phyloP scores from a whole-genome alignment of 2,113 vertebrate species.

The Sarotherodon lohbergeri region DNA sequence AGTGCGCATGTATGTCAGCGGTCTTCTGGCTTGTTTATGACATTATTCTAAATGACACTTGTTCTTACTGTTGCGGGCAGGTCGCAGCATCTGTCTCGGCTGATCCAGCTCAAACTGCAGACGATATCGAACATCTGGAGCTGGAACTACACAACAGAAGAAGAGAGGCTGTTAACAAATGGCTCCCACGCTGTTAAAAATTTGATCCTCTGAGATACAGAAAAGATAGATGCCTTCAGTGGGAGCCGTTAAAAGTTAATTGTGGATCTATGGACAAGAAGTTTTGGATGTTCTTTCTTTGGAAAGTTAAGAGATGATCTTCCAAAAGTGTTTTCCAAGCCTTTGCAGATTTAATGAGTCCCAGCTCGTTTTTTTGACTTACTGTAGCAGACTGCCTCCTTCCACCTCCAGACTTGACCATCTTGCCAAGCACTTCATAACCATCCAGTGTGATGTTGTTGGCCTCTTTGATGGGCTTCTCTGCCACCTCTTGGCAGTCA shows the following conservation, averaged over 20 bases:
- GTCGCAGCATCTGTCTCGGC: constrained; percentile 96
- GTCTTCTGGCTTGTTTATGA: background rate
- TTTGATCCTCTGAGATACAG: background rate
- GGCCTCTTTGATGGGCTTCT: constrained; percentile 89
- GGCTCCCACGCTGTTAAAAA: constrained; percentile 36
- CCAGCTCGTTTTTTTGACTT: constrained; percentile 60
- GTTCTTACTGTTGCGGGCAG: constrained; percentile 88
- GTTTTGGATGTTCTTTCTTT: background rate
- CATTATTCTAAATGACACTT: background rate
- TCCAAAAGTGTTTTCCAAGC: background rate
- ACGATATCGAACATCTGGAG: constrained; percentile 99
- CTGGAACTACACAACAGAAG: constrained; percentile 85
- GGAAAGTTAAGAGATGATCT: constrained; percentile 10
- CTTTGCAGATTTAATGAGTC: background rate
- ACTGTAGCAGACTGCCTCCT: constrained; percentile 90
- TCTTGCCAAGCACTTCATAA: constrained; percentile 92
- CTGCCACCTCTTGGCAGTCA: constrained; percentile 90
- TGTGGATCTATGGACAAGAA: background rate
- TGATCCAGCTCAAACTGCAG: constrained; percentile 96
- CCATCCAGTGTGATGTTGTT: constrained; percentile 90
- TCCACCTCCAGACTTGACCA: constrained; percentile 71
- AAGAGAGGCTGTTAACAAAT: constrained; percentile 49
- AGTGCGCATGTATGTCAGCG: background rate
- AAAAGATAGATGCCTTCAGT: background rate
- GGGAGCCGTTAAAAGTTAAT: constrained; percentile 13